Conservation (phyloP, 2,797 vertebrate genomes). For the Squalus acanthias region DNA sequence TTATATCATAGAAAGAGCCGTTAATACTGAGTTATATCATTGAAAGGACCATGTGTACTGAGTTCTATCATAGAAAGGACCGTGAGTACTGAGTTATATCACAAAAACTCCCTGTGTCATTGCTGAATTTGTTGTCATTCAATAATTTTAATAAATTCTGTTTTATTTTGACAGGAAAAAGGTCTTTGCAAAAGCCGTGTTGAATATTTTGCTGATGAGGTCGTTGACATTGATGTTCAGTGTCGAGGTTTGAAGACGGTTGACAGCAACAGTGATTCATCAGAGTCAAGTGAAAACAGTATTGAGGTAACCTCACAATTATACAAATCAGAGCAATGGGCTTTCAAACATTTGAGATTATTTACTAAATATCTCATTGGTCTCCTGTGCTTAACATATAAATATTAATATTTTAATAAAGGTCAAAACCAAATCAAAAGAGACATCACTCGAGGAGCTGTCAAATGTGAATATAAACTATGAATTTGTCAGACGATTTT, state of each 20-base stretch:
- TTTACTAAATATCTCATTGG: background rate
- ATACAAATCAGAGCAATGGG: background rate
- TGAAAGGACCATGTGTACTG: no score
- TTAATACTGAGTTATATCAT: no score
- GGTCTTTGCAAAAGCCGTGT: conserved; percentile 9
- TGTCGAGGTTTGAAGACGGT: background rate
- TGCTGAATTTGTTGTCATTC: no score
- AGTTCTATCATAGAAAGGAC: background rate
- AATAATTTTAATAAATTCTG: no score
- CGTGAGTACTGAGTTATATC: background rate
- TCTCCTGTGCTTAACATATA: background rate
- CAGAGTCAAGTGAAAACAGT: background rate
- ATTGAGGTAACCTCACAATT: background rate
- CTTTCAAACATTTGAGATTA: background rate
- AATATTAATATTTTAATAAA: background rate
- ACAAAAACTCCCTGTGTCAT: background rate
- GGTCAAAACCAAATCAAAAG: background rate
- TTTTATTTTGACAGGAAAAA: background rate
- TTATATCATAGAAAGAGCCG: no score
- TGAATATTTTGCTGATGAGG: conserved; percentile 20
- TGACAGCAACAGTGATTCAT: background rate
- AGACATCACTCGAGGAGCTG: background rate
- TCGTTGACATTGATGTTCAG: background rate
- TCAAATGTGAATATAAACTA: background rate
- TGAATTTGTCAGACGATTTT: background rate